These are phyloP conservation scores for Carlito syrichta DNA, from an alignment of 2,113 vertebrate species.

Conservation along the genomic window DNA sequence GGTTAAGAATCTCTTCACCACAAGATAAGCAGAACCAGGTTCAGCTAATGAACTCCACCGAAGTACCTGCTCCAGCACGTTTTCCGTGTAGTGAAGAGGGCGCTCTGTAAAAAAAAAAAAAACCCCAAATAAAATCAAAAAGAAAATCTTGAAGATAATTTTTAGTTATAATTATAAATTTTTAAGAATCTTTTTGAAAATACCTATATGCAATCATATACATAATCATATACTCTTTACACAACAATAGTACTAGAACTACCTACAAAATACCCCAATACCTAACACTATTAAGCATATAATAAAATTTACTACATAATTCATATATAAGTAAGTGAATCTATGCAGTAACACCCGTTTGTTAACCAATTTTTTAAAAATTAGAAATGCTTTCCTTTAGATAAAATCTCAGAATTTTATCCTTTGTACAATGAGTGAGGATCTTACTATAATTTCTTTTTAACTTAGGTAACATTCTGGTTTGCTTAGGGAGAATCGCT, in stretches of 20 bases:
- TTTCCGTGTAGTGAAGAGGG: slow-evolving; percentile 93
- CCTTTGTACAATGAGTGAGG: background rate
- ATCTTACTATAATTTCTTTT: background rate
- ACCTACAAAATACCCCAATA: background rate
- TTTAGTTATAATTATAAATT: background rate
- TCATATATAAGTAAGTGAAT: background rate
- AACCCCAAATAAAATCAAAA: background rate
- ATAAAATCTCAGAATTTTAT: background rate
- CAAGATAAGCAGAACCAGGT: slow-evolving; percentile 91
- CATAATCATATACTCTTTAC: background rate
- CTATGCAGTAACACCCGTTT: background rate
- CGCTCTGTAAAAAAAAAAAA: slow-evolving; percentile 86
- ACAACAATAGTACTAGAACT: background rate
- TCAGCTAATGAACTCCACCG: slow-evolving; percentile 91
- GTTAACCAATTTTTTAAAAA: background rate
- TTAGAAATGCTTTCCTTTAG: background rate
- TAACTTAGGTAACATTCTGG: background rate
- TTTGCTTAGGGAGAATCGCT: background rate
- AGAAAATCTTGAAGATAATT: background rate
- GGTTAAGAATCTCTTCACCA: slow-evolving; percentile 90
- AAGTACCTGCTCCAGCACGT: slow-evolving; percentile 93
- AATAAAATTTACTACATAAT: background rate
- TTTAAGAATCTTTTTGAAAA: background rate
- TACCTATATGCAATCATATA: background rate
- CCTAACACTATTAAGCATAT: background rate